Evolutionary conservation across 1,140 invertebrate species (phyloP).

Genomic region (Chironomus tepperi): DNA sequence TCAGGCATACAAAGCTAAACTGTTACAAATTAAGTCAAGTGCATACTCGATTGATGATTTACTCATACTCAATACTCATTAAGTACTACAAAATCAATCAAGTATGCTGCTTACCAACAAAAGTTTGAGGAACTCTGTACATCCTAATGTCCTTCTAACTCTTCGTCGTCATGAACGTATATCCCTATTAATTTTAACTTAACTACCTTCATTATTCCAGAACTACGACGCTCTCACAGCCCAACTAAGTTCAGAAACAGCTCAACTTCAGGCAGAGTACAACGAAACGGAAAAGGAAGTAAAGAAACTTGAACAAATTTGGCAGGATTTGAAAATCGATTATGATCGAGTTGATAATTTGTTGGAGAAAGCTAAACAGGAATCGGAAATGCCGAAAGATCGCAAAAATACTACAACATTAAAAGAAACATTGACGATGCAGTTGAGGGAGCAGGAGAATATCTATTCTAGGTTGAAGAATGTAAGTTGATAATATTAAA

Average conservation of each 20-base stretch:
- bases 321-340: slow-evolving; percentile 25
- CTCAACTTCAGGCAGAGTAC: neutral
- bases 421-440: slow-evolving; percentile 18
- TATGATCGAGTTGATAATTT: slow-evolving; percentile 4
- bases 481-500: no score
- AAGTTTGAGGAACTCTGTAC: no score
- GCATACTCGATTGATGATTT: no score
- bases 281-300: slow-evolving; percentile 25
- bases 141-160: no score
- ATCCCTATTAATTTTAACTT: no score
- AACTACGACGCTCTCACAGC: slow-evolving; percentile 22
- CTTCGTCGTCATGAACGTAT: no score
- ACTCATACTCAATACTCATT: no score
- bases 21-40: no score
- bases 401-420: neutral
- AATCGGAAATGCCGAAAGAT: slow-evolving; percentile 10
- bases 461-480: neutral
- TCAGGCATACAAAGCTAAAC: no score
- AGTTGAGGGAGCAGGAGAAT: slow-evolving; percentile 25
- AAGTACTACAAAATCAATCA: no score
- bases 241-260: slow-evolving; percentile 22
- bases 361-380: slow-evolving; percentile 20
- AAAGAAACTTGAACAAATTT: slow-evolving; percentile 17
- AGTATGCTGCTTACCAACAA: no score
- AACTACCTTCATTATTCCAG: slow-evolving; percentile 19